A percentile compares a stretch with the other conserved stretches of the same genome.
These are phyloP conservation scores for Molanna angustata DNA, from an alignment of 2,888 invertebrate species.

Conservation along the genomic window DNA sequence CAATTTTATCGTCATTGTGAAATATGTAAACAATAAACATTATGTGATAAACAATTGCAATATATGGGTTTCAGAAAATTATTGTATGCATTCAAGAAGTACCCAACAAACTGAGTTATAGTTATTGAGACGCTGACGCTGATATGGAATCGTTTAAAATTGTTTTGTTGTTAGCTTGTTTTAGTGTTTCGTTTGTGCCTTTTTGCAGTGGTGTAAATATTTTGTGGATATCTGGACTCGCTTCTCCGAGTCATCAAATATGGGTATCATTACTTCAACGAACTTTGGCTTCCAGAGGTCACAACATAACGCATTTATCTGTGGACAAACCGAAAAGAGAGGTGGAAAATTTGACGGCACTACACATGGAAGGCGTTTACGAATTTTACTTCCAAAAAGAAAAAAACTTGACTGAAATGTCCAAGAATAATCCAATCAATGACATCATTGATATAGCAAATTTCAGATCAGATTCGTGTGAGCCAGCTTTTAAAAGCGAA, in stretches of 20 bases:
- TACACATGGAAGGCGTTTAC: conserved; percentile 29
- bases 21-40: no score
- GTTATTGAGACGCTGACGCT: no score
- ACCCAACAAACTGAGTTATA: no score
- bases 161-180: no score
- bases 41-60: no score
- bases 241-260: conserved; percentile 30
- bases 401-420: conserved; percentile 19
- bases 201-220: conserved; percentile 23
- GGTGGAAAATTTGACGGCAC: conserved; percentile 20
- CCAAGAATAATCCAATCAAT: conserved; percentile 11
- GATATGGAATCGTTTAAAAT: no score
- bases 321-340: conserved; percentile 12
- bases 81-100: no score
- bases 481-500: conserved; percentile 24
- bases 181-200: no score
- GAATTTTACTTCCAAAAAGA: conserved; percentile 8
- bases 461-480: conserved; percentile 26
- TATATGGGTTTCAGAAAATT: no score
- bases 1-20: no score
- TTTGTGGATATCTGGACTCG: conserved; percentile 27
- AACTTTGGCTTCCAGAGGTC: conserved; percentile 22
- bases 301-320: conserved; percentile 27
- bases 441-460: conserved; percentile 25
- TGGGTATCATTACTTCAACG: conserved; percentile 24